phyloP scores from a whole-genome alignment of 1,140 invertebrate species.

The Chlorops oryzae region DNA sequence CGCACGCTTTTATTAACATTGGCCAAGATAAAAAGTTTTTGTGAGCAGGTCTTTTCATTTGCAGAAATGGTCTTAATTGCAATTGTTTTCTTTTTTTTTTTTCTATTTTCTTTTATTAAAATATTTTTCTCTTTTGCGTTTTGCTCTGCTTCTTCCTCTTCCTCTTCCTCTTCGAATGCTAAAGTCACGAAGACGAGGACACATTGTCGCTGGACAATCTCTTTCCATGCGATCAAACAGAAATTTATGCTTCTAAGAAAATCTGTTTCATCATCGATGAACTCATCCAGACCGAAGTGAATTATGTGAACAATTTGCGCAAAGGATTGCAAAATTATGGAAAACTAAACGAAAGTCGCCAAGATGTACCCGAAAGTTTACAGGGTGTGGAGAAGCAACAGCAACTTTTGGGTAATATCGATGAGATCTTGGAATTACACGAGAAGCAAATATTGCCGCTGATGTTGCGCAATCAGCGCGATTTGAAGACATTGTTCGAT shows the following conservation, averaged over 20 bases:
- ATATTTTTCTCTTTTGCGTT: background rate
- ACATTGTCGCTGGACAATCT: constrained; percentile 42
- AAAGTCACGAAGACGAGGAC: constrained; percentile 42
- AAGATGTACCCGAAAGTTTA: constrained; percentile 29
- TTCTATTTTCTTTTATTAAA: background rate
- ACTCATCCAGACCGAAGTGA: constrained; percentile 42
- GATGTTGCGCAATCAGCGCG: constrained; percentile 38
- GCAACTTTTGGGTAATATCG: constrained; percentile 31
- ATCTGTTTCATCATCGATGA: constrained; percentile 45
- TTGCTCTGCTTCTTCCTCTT: background rate
- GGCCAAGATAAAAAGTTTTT: too few species aligned
- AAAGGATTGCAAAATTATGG: constrained; percentile 41
- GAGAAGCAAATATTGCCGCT: constrained; percentile 38
- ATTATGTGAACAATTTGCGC: constrained; percentile 41
- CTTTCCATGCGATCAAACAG: constrained; percentile 44
- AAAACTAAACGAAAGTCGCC: constrained; percentile 17
- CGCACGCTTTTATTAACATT: too few species aligned
- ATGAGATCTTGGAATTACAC: constrained; percentile 36
- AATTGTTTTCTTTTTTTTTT: constrained; percentile 3
- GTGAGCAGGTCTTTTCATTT: too few species aligned
- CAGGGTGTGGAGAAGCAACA: constrained; percentile 26
- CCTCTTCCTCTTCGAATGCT: background rate
- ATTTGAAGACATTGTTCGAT: constrained; percentile 41
- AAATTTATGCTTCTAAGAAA: constrained; percentile 42
- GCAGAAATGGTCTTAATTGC: background rate